phyloP scores from a whole-genome alignment of 1,140 invertebrate genomes.

The Ceratina australensis region DNA sequence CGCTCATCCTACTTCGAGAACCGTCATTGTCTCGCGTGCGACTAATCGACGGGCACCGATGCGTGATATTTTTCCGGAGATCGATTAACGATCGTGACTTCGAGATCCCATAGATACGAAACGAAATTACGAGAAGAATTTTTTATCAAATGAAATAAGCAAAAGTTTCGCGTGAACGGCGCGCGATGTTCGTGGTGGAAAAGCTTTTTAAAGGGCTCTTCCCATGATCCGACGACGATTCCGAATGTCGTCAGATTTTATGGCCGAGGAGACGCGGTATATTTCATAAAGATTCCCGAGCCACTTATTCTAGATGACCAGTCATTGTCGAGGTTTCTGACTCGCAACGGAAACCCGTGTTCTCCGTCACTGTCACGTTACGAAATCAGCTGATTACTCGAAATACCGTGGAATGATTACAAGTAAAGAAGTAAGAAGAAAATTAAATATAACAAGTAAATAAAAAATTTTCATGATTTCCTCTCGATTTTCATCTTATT shows the following conservation, averaged over 20 bases:
- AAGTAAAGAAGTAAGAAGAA: too few species aligned
- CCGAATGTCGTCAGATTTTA: slow-evolving; percentile 42
- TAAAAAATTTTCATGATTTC: too few species aligned
- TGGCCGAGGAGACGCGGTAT: slow-evolving; percentile 30
- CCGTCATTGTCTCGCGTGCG: slow-evolving; percentile 37
- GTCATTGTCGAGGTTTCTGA: slow-evolving; percentile 30
- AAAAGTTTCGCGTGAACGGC: not conserved
- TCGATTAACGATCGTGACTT: slow-evolving; percentile 31
- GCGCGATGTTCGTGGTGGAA: not conserved
- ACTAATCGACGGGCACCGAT: slow-evolving; percentile 50
- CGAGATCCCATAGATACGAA: not conserved
- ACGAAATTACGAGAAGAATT: too few species aligned
- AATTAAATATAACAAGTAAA: not conserved
- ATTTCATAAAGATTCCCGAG: slow-evolving; percentile 35
- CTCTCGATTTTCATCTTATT: too few species aligned
- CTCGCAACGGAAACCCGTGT: slow-evolving; percentile 1
- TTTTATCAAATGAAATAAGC: not conserved
- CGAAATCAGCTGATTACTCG: slow-evolving; percentile 9
- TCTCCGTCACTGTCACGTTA: slow-evolving; percentile 16
- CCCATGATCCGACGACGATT: slow-evolving; percentile 49
- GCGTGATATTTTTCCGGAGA: slow-evolving; percentile 44
- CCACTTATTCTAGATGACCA: slow-evolving; percentile 50
- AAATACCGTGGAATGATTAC: not conserved
- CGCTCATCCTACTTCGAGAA: slow-evolving; percentile 45
- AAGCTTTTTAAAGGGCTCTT: slow-evolving; percentile 40